These are phyloP conservation scores for Budorcas taxicolor DNA, from an alignment of 2,113 vertebrate genomes.

Conservation along the genomic window DNA sequence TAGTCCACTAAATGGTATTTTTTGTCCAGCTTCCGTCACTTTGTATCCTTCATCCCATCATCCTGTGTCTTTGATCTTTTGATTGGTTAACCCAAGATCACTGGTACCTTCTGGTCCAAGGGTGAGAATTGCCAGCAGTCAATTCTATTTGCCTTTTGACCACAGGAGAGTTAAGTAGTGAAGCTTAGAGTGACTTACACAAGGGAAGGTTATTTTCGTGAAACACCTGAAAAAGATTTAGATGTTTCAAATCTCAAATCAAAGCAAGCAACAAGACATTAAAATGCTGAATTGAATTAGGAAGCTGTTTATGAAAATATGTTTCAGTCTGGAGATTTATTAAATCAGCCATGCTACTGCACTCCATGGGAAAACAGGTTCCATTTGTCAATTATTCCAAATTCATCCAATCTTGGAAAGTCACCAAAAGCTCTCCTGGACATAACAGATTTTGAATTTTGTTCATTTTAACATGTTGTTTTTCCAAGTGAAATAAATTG, in stretches of 20 bases:
- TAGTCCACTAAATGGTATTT: neutral
- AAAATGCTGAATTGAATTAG: conserved; percentile 55
- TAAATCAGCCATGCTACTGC: conserved; percentile 31
- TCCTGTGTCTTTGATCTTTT: neutral
- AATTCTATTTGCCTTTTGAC: conserved; percentile 21
- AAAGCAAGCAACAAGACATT: conserved; percentile 56
- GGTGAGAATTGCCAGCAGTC: neutral
- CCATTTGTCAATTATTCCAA: conserved; percentile 39
- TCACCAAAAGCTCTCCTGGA: conserved; percentile 20
- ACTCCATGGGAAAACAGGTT: neutral
- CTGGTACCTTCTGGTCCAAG: neutral
- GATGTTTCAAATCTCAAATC: conserved; percentile 48
- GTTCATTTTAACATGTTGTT: conserved; percentile 39
- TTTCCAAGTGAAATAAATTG: conserved; percentile 43
- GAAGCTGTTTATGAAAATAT: conserved; percentile 66
- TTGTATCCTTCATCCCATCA: neutral
- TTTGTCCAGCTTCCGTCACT: neutral
- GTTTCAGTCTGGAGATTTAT: conserved; percentile 54
- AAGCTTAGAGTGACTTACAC: neutral
- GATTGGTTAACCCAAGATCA: neutral
- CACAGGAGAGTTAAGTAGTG: conserved; percentile 24
- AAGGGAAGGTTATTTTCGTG: neutral
- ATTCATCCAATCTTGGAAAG: conserved; percentile 55
- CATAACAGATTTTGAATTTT: conserved; percentile 47
- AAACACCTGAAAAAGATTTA: neutral